A percentile compares a stretch with the other conserved stretches of the same genome.
Conservation (phyloP, 2,888 invertebrate species). For the Hydraecia micacea region DNA sequence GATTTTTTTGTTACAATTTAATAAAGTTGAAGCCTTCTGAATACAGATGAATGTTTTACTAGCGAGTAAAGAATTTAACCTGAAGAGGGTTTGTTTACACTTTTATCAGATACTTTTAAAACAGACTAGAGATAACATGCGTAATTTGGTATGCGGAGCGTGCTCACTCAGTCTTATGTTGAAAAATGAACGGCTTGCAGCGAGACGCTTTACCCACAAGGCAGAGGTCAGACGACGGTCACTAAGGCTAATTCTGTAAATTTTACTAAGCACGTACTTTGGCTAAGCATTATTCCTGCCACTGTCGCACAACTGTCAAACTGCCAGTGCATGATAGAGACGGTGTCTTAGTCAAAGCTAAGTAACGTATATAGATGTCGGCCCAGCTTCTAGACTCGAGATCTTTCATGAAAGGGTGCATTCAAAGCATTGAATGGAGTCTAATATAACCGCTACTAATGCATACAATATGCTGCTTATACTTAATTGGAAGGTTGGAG, state of each 20-base stretch:
- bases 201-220: slow-evolving; percentile 1
- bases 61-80: background rate
- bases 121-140: slow-evolving; percentile 8
- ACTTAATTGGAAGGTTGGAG: background rate
- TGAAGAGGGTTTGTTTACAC: background rate
- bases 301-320: background rate
- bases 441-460: background rate
- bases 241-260: background rate
- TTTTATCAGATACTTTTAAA: background rate
- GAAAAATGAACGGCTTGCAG: background rate
- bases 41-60: background rate
- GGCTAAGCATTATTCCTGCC: background rate
- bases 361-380: background rate
- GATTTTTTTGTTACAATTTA: background rate
- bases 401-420: slow-evolving; percentile 1
- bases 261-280: background rate
- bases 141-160: slow-evolving; percentile 21
- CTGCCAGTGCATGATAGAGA: background rate
- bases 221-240: slow-evolving; percentile 9
- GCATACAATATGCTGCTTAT: background rate
- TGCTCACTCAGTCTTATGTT: background rate
- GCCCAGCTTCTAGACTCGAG: background rate
- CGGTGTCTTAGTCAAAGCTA: background rate
- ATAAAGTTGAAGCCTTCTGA: background rate
- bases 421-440: slow-evolving; percentile 4